These are phyloP conservation scores for Micromesistius poutassou DNA, from an alignment of 2,797 vertebrate genomes.

Conservation along the genomic window DNA sequence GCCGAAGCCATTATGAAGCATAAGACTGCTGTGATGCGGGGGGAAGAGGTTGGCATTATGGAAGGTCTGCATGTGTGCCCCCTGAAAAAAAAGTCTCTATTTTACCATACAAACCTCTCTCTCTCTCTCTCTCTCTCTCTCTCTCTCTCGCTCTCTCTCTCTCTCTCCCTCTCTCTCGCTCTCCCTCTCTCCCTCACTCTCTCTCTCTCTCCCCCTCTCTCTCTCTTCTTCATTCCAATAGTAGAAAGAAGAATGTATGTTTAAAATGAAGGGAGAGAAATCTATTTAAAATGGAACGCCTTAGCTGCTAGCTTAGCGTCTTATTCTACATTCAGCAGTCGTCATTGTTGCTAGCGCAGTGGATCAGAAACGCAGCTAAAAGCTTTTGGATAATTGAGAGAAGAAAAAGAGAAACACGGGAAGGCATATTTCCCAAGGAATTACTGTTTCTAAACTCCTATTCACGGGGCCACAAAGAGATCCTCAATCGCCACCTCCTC, in stretches of 20 bases:
- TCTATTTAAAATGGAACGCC: slow-evolving; percentile 19
- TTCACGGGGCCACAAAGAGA: slow-evolving; percentile 55
- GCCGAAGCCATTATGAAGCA: slow-evolving; percentile 38
- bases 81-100: slow-evolving; percentile 20
- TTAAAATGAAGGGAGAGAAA: slow-evolving; percentile 22
- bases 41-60: slow-evolving; percentile 33
- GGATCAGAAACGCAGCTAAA: slow-evolving; percentile 22
- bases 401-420: slow-evolving; percentile 17
- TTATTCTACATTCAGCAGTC: slow-evolving; percentile 20
- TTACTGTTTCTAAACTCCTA: slow-evolving; percentile 46
- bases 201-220: not conserved
- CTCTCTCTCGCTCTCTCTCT: not conserved
- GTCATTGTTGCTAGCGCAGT: slow-evolving; percentile 1
- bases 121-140: slow-evolving; percentile 5
- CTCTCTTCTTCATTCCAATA: not conserved
- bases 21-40: slow-evolving; percentile 24
- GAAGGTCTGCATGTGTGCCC: slow-evolving; percentile 18
- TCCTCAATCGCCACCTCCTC: slow-evolving; percentile 20
- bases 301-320: slow-evolving; percentile 21
- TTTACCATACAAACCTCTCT: slow-evolving; percentile 6
- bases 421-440: slow-evolving; percentile 34
- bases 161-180: not conserved
- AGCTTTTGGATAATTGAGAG: slow-evolving; percentile 39
- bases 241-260: slow-evolving; percentile 10
- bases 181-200: no score